Base-by-base conservation (phyloP, 2,797 vertebrate species). In the Molossus alvarezi region DNA sequence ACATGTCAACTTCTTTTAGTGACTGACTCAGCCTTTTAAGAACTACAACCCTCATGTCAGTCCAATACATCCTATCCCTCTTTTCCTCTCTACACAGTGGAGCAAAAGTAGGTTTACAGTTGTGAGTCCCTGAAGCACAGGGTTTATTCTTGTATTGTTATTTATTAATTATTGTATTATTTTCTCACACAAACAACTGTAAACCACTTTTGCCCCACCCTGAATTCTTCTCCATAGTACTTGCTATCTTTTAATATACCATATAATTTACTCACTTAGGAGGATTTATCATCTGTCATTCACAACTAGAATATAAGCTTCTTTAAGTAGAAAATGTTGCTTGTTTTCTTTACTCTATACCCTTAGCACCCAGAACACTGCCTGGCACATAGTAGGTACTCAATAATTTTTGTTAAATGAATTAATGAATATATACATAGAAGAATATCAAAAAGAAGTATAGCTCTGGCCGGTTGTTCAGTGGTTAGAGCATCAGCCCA, bases 341-440 rank as follows among this genome's bases (percentile, higher is more conserved):
- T 33, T 69, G 65, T 53, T 53, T 53, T 53, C 23, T 87, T 92
- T 82, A 77, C 33, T 91, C 29, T 80, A 1, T 64, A 55, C 90
- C n/a, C 48, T 90, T 48, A 89, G 10, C 58, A 81, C 13, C 9
- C 37, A 55, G 21, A 69, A 81, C 4, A 51, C 64, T 65, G 15
- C 29, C 64, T 62, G 65, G 8, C 45, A 88, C 55, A 58, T 25
- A 53, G n/a, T n/a, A 81, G 58, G 15, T 55, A 84, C 29, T 90
- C 55, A 85, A 9, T 79, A 88, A 48, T 82, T 93, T 95, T 79
- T 95, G 15, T 88, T 67, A 90, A 79, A 27, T 76, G 33, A 41
- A 27, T 83, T 65, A 57, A 65, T 55, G 6, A 60, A 58, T 64
- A 6, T 12, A 17, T 53, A 58, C 2, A 17, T 29, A 65, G 62